Evolutionary conservation across 2,888 invertebrate genomes (phyloP).

Genomic region (Scrobipalpa atriplicella): DNA sequence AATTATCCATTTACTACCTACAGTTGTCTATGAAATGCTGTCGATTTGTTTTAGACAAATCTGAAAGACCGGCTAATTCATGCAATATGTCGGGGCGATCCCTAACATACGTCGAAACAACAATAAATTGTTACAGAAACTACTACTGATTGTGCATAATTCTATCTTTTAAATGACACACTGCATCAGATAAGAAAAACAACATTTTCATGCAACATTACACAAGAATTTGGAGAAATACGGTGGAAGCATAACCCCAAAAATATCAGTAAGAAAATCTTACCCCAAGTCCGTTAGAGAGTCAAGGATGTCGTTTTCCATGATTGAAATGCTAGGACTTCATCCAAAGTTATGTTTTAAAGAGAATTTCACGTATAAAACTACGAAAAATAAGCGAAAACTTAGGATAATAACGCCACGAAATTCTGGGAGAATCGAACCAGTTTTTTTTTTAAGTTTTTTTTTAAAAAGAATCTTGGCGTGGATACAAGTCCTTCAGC

Average conservation of each 20-base stretch:
- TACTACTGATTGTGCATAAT: too few relatives aligned
- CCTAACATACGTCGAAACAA: too few relatives aligned
- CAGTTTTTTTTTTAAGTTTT: too few relatives aligned
- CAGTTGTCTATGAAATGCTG: too few relatives aligned
- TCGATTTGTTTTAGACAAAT: too few relatives aligned
- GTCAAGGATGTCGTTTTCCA: slow-evolving; percentile 85
- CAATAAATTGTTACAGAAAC: too few relatives aligned
- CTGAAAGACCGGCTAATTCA: neutral
- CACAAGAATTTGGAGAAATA: neutral
- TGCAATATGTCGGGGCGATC: slow-evolving; percentile 1
- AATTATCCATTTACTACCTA: too few relatives aligned
- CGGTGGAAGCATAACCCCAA: slow-evolving; percentile 36
- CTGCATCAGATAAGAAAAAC: neutral
- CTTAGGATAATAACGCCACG: neutral
- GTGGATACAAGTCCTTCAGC: too few relatives aligned
- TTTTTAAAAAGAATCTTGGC: too few relatives aligned
- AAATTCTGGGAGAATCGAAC: too few relatives aligned
- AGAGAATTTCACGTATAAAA: neutral
- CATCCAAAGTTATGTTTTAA: neutral
- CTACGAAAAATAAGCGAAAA: neutral
- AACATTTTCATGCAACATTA: neutral
- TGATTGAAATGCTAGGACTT: slow-evolving; percentile 43
- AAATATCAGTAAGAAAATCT: slow-evolving; percentile 41
- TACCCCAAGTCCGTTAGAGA: slow-evolving; percentile 85
- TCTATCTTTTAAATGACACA: neutral